These are phyloP conservation scores for Bagarius yarrelli DNA, from an alignment of 2,113 vertebrate species.

Conservation along the genomic window DNA sequence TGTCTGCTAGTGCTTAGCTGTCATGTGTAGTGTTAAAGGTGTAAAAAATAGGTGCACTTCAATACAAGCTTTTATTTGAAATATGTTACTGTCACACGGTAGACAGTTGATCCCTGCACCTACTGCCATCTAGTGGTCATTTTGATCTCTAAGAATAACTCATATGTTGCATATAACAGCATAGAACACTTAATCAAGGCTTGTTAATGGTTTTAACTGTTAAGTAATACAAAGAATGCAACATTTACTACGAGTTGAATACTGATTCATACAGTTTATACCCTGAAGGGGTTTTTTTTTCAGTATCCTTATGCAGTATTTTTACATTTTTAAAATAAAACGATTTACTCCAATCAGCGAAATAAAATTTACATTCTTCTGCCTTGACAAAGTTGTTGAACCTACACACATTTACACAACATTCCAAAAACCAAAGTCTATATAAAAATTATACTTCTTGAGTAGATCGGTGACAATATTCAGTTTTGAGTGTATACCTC, in stretches of 20 bases:
- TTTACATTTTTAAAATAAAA: neutral
- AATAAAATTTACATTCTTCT: neutral
- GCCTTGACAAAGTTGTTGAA: neutral
- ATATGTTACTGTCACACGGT: neutral
- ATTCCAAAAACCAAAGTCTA: neutral
- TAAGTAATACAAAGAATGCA: neutral
- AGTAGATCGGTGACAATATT: neutral
- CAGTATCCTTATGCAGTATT: neutral
- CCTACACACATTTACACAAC: neutral
- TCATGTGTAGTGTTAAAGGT: neutral
- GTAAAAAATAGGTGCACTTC: neutral
- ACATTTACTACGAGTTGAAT: neutral
- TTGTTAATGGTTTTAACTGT: neutral
- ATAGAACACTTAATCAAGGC: neutral
- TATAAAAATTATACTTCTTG: constrained; percentile 24
- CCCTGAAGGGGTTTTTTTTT: neutral
- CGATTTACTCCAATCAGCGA: neutral
- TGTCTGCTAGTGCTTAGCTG: neutral
- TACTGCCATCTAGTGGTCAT: neutral
- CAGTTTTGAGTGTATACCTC: neutral
- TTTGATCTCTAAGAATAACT: neutral
- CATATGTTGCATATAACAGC: neutral
- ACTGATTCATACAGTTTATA: neutral
- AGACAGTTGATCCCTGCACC: neutral
- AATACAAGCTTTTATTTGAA: neutral